Evolutionary conservation across 2,888 invertebrate species (phyloP).

Genomic region (Eupithecia vulgata): DNA sequence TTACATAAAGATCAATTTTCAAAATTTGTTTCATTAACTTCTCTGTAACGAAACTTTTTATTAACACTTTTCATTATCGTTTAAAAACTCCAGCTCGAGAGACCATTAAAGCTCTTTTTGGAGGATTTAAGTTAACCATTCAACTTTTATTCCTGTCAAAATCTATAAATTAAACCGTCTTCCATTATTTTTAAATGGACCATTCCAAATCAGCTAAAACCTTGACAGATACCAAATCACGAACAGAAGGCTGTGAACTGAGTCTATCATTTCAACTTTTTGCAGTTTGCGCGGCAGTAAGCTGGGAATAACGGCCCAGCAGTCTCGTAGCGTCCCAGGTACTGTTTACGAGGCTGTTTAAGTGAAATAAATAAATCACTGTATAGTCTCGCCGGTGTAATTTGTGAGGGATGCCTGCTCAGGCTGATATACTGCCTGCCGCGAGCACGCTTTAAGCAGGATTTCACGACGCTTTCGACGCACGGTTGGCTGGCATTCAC

Average conservation of each 20-base stretch:
- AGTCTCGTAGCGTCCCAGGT: conserved; percentile 41
- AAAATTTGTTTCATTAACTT: background rate
- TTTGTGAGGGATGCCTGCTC: conserved; percentile 67
- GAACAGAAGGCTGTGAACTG: background rate
- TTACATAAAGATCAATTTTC: background rate
- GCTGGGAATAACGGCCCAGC: background rate
- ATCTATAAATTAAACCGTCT: background rate
- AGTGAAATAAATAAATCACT: conserved; percentile 79
- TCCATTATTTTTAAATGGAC: background rate
- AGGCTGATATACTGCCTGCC: conserved; percentile 63
- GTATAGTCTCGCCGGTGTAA: conserved; percentile 58
- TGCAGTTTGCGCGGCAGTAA: conserved; percentile 8
- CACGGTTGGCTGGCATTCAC: conserved; percentile 11
- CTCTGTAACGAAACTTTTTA: background rate
- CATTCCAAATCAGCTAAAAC: background rate
- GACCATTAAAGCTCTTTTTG: background rate
- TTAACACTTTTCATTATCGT: background rate
- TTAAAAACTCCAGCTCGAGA: background rate
- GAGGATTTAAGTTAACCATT: background rate
- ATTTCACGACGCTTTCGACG: conserved; percentile 47
- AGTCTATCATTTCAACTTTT: conserved; percentile 1
- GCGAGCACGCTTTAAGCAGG: conserved; percentile 45
- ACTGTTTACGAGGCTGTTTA: conserved; percentile 69
- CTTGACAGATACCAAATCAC: background rate
- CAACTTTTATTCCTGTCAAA: background rate